Percentiles rank a stretch among this genome's conserved stretches.
These are phyloP conservation scores for Lasioglossum figueresi DNA, from an alignment of 2,888 invertebrate genomes.

Conservation along the genomic window DNA sequence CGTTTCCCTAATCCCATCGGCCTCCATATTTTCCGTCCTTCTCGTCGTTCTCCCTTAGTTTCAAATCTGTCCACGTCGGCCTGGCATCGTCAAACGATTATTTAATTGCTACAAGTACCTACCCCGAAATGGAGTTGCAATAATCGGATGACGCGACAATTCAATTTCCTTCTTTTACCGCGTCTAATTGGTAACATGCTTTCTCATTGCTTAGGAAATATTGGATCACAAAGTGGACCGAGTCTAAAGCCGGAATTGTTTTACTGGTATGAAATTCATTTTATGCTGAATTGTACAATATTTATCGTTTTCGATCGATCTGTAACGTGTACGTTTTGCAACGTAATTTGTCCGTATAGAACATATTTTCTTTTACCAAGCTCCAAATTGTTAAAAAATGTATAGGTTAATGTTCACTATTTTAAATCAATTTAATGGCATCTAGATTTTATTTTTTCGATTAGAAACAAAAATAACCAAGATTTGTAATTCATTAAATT, in stretches of 20 bases:
- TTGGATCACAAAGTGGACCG: neutral
- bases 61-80: neutral
- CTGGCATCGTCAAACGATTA: neutral
- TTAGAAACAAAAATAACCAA: too few relatives aligned
- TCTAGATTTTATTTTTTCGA: too few relatives aligned
- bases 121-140: neutral
- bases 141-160: neutral
- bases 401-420: too few relatives aligned
- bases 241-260: neutral
- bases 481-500: too few relatives aligned
- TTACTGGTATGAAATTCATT: too few relatives aligned
- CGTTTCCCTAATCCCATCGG: constrained; percentile 2
- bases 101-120: neutral
- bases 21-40: neutral
- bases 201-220: neutral
- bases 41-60: neutral
- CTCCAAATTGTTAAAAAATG: neutral
- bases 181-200: neutral
- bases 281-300: too few relatives aligned
- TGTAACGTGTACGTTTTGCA: too few relatives aligned
- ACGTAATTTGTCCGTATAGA: too few relatives aligned
- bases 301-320: too few relatives aligned
- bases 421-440: too few relatives aligned
- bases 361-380: neutral
- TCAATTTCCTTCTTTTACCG: neutral